Evolutionary conservation across 1,140 invertebrate genomes (phyloP).

Genomic region (Ylistrum balloti): DNA sequence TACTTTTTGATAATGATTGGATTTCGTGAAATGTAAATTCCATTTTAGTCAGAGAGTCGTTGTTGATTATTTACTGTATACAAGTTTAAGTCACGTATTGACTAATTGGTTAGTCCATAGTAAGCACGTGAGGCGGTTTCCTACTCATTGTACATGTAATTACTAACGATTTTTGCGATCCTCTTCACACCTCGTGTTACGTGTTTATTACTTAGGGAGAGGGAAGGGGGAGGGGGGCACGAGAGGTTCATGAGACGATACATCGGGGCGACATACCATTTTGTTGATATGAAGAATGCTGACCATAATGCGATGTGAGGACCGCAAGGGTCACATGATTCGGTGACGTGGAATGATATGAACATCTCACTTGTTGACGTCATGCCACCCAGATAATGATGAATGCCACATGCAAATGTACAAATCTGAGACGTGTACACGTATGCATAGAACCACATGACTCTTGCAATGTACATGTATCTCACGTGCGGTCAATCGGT

Average conservation of each 20-base stretch:
- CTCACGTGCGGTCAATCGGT: conserved; percentile 3
- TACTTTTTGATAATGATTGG: no score
- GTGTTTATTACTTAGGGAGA: neutral
- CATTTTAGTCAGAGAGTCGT: no score
- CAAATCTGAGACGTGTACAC: neutral
- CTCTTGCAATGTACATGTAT: neutral
- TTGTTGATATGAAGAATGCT: no score
- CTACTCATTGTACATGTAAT: neutral
- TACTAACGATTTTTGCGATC: neutral
- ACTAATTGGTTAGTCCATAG: neutral
- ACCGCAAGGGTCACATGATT: neutral
- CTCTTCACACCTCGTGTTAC: neutral
- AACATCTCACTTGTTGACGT: neutral
- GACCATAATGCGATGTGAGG: no score
- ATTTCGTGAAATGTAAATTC: neutral
- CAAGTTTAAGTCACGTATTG: no score
- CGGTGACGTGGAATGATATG: no score
- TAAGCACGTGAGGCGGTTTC: neutral
- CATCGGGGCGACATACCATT: neutral
- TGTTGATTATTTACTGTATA: neutral
- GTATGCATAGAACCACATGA: no score
- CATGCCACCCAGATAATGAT: neutral
- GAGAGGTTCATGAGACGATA: neutral
- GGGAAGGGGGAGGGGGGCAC: neutral
- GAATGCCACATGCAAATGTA: neutral